Conservation (phyloP, 2,113 vertebrate genomes). For the Dolichallabes microphthalmus region DNA sequence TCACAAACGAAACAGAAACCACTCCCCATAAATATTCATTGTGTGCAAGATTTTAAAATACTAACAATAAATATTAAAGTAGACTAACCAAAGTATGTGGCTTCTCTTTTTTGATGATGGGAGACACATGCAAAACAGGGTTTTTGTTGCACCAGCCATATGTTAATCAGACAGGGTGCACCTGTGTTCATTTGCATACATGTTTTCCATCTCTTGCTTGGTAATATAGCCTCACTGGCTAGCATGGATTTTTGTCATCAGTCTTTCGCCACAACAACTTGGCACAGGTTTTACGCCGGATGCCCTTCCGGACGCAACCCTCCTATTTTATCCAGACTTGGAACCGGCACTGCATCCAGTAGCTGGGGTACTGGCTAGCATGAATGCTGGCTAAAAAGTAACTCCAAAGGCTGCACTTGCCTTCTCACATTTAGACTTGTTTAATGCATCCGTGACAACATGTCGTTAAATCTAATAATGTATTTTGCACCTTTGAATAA, state of each 20-base stretch:
- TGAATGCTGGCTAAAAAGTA: not conserved
- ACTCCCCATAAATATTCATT: not conserved
- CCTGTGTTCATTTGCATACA: not conserved
- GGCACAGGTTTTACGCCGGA: no score
- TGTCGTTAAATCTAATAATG: not conserved
- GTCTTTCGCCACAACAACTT: no score
- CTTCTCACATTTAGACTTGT: not conserved
- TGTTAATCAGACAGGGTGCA: not conserved
- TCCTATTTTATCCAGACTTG: no score
- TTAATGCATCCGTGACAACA: not conserved
- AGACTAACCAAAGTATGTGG: not conserved
- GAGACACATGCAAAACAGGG: not conserved
- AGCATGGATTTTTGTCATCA: not conserved
- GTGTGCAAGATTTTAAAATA: not conserved
- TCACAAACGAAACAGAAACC: not conserved
- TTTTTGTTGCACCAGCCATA: not conserved
- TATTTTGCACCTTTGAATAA: not conserved
- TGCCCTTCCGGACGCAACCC: no score
- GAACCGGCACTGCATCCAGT: no score
- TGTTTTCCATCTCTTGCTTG: no score
- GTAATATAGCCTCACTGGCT: not conserved
- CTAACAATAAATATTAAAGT: not conserved
- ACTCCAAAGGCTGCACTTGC: not conserved
- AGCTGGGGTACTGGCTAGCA: not conserved
- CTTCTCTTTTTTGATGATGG: not conserved